Base-by-base conservation (phyloP, 2,888 invertebrate genomes). In the Halocaridina rubra region DNA sequence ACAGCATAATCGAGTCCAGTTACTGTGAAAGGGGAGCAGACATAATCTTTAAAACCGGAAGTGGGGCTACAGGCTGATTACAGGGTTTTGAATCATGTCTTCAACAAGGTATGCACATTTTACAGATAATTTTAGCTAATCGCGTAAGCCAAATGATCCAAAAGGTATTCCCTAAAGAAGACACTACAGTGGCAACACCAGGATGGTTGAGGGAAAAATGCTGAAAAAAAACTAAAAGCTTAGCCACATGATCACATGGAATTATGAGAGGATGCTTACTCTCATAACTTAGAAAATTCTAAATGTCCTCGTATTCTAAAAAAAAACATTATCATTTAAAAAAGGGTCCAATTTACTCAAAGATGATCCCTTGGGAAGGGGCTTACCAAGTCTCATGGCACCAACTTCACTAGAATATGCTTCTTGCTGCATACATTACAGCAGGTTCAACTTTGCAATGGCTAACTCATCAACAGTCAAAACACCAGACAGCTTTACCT, bases 1-100 rank as follows among this genome's bases (percentile, higher is more conserved):
- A 90, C 89, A 81, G 89, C 67, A 82, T 89, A 88, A 64, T 89
- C 89, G 13, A 89, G 59, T 10, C 89, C 89, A 10, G 78, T 75
- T 3, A 88, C 80, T 27, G 84, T 79, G 46, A 87, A 87, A 13
- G 74, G 84, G 67, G 80, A 8, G 77, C 67, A 59, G 33, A 19
- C 29, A 32, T 72, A 7, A 80, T 59, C 57, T 87, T 71, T 59
- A 82, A 59, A 30, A 46, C 67, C 7, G 88, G 88, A 13, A 89
- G 81, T 0, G 88, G 53, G 5, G 81, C 81, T 57, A 57, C 53
- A 46, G 76, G 69, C 30, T n/a, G n/a, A n/a, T n/a, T n/a, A n/a
- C n/a, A n/a, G n/a, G n/a, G n/a, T n/a, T n/a, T n/a, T n/a, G n/a
- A n/a, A n/a, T n/a, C n/a, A n/a, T n/a, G n/a, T n/a, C n/a, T n/a